Conservation (phyloP, 92 coral and sea anemone genomes). For the Porites evermanni region DNA sequence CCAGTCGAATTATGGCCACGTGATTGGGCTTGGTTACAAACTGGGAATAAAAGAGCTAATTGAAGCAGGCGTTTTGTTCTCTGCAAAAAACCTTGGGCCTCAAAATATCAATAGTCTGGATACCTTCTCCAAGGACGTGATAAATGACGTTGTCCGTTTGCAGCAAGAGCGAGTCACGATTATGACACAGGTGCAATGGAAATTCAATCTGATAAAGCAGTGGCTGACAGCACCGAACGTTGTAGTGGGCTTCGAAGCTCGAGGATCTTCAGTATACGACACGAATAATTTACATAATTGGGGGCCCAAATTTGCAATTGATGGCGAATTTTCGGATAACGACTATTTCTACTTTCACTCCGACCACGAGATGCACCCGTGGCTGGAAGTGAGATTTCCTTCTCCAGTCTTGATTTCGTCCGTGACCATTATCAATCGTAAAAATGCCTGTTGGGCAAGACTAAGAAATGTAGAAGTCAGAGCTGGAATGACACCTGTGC, state of each 20-base stretch:
- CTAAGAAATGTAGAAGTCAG: neutral
- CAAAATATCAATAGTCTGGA: neutral
- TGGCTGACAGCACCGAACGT: neutral
- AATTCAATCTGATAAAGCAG: neutral
- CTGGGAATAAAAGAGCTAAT: neutral
- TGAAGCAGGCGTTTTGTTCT: conserved; percentile 7
- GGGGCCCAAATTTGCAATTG: conserved; percentile 10
- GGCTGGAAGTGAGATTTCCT: too few species aligned
- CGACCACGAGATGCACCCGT: neutral
- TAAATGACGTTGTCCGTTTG: conserved; percentile 6
- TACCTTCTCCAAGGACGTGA: neutral
- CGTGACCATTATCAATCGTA: conserved; percentile 11
- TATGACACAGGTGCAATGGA: conserved; percentile 15
- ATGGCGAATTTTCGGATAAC: neutral
- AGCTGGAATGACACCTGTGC: neutral
- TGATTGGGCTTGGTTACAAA: conserved; percentile 9
- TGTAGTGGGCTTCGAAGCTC: neutral
- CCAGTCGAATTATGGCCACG: neutral
- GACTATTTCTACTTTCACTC: neutral
- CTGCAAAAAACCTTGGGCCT: too few species aligned
- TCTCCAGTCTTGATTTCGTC: neutral
- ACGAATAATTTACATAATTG: neutral
- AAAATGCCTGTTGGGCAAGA: neutral
- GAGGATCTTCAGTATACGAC: neutral
- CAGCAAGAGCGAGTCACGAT: conserved; percentile 3